phyloP scores from a whole-genome alignment of 1,140 invertebrate species.

The Aphidius ervi region DNA sequence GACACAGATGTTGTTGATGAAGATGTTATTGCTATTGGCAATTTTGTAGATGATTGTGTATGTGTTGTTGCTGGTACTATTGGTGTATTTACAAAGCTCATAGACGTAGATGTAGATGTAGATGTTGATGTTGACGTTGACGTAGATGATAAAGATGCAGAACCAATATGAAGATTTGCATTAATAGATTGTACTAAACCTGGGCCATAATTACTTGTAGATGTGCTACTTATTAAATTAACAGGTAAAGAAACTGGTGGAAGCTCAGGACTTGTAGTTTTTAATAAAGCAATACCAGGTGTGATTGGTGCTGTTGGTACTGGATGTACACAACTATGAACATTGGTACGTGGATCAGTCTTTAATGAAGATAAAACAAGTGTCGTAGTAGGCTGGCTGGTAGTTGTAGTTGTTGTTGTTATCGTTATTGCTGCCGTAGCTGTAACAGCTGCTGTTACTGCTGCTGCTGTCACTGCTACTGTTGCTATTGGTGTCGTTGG shows the following conservation, averaged over 20 bases:
- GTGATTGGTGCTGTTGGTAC: conserved; percentile 46
- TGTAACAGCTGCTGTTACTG: conserved; percentile 11
- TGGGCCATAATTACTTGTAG: conserved; percentile 29
- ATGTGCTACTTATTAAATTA: conserved; percentile 29
- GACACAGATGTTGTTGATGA: conserved; percentile 24
- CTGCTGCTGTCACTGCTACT: conserved; percentile 19
- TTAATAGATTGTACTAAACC: conserved; percentile 25
- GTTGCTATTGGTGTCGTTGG: conserved; percentile 13
- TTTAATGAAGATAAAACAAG: conserved; percentile 26
- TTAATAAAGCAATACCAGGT: conserved; percentile 43
- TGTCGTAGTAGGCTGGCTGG: too few relatives aligned
- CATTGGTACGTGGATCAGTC: conserved; percentile 34
- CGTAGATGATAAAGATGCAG: conserved; percentile 16
- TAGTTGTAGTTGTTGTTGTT: too few relatives aligned
- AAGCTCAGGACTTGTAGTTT: conserved; percentile 49
- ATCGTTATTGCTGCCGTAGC: conserved; percentile 10
- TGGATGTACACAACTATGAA: conserved; percentile 42
- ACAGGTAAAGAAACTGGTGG: conserved; percentile 47
- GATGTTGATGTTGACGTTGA: background rate
- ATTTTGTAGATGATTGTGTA: conserved; percentile 17
- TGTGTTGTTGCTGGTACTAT: conserved; percentile 12
- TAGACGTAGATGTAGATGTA: conserved; percentile 7
- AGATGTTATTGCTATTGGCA: conserved; percentile 17
- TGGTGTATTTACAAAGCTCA: background rate
- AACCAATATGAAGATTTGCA: conserved; percentile 17